phyloP scores from a whole-genome alignment of 1,140 invertebrate genomes.

The Ips typographus region DNA sequence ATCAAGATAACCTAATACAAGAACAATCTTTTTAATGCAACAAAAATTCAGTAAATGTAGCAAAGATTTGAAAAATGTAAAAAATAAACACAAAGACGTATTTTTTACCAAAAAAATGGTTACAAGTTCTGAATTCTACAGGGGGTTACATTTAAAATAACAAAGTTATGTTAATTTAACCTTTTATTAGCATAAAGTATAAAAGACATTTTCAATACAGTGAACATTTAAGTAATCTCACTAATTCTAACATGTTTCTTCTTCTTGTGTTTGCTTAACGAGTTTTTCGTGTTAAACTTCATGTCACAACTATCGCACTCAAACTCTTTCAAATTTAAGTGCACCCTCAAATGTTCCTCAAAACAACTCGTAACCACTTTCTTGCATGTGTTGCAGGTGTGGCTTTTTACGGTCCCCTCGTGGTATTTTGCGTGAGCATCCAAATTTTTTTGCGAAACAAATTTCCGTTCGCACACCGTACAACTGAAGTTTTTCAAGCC shows the following conservation, averaged over 20 bases:
- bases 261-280: conserved; percentile 46
- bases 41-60: no score
- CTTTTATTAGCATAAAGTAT: no score
- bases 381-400: conserved; percentile 45
- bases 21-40: no score
- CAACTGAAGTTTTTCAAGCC: conserved; percentile 48
- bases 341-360: conserved; percentile 47
- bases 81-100: no score
- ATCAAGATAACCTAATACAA: no score
- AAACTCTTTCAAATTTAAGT: conserved; percentile 47
- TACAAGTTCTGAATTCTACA: no score
- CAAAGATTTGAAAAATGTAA: no score
- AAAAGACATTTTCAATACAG: no score
- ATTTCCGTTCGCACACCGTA: conserved; percentile 44
- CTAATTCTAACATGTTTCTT: conserved; percentile 41
- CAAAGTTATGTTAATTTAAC: neutral
- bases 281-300: conserved; percentile 47
- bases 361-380: conserved; percentile 44
- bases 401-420: conserved; percentile 42
- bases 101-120: no score
- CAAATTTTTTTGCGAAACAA: conserved; percentile 48
- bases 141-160: neutral
- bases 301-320: conserved; percentile 44
- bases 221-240: no score
- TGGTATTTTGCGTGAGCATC: conserved; percentile 48